Base-by-base conservation (phyloP, 92 coral and sea anemone genomes). In the Isaurus tuberculatus region DNA sequence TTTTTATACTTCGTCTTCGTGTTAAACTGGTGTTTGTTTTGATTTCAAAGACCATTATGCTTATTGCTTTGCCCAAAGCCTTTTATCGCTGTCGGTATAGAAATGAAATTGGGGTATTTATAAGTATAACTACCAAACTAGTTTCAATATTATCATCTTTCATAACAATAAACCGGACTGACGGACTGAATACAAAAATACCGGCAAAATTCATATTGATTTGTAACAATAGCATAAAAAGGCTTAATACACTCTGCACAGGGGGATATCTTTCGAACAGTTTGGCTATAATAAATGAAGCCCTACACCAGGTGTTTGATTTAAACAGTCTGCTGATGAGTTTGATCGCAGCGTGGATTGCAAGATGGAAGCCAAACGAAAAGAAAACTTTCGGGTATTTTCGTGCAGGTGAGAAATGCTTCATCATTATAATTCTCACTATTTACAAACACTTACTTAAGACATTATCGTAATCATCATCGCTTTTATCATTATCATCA, bases 261-360 rank as follows among this genome's bases (percentile, higher is more conserved):
- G 97, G 97, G 7, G 97, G 97, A 27, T 83, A 83, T 26, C 82
- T 91, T 31, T 94, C 97, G 44, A 93, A 93, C 73, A 93, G 97
- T 81, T 72, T 93, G 27, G 92, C 97, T 17, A 85, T 93, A 3
- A 81, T 93, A 70, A 93, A 93, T 29, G 97, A 93, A 42, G 97
- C 97, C 0, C 85, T 93, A 13, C 97, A 93, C 57, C 97, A 93
- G 53, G 75, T 93, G 73, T 91, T 93, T 81, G 97, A 93, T 73
- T 83, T 93, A n/a, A 93, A 84, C 83, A 88, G 94, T 53, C 70
- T 93, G 27, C n/a, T 93, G 34, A 86, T 86, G 83, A 93, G 97
- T 64, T 83, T 93, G 65, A 70, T 71, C 20, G 97, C 97, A 22
- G 89, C 97, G 5, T 93, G 94, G 94, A 93, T 93, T 6, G 91